Evolutionary conservation across 2,797 vertebrate species (phyloP).

Genomic region (Enteromius afrohamiltoni): DNA sequence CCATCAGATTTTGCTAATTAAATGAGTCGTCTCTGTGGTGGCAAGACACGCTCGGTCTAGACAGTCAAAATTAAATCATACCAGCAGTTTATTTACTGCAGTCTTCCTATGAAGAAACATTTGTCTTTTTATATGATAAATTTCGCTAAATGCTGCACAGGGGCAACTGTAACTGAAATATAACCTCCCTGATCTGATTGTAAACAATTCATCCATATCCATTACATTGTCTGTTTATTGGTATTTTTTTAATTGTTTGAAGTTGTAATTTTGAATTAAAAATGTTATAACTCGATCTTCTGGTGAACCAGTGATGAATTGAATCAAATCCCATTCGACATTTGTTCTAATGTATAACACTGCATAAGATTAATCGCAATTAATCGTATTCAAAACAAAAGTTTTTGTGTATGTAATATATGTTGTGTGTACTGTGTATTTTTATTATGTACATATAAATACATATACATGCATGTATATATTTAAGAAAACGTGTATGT

Average conservation of each 20-base stretch:
- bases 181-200: background rate
- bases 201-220: background rate
- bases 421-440: no score
- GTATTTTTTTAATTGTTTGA: background rate
- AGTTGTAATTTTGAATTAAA: background rate
- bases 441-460: no score
- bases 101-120: background rate
- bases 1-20: slow-evolving; percentile 37
- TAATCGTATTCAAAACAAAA: no score
- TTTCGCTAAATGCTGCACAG: background rate
- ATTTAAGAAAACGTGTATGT: no score
- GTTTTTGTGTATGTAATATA: no score
- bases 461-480: no score
- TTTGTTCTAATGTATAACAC: no score
- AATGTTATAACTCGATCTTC: background rate
- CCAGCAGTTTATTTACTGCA: background rate
- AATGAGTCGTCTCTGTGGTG: slow-evolving; percentile 3
- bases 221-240: background rate
- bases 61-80: background rate
- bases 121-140: background rate
- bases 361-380: no score
- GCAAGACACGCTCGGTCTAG: slow-evolving; percentile 5
- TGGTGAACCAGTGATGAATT: background rate
- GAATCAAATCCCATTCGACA: no score
- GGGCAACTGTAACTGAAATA: background rate